These are phyloP conservation scores for Acropternis orthonyx DNA, from an alignment of 2,797 vertebrate species.

Conservation along the genomic window DNA sequence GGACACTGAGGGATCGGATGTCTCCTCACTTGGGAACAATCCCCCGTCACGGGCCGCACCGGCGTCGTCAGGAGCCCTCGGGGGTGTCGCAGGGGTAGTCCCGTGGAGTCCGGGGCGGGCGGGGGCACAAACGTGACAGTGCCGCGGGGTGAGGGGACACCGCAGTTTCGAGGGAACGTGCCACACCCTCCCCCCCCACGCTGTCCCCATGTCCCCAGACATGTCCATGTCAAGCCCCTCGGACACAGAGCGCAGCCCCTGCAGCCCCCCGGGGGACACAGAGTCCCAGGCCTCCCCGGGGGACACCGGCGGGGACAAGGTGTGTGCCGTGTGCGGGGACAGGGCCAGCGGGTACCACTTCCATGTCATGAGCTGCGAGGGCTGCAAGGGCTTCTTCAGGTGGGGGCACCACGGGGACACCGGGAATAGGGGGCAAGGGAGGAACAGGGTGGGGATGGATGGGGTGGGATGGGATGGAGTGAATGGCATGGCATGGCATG, in stretches of 20 bases:
- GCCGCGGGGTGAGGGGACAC: no score
- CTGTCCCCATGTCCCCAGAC: not conserved
- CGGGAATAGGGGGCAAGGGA: no score
- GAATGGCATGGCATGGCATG: no score
- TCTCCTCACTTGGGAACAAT: no score
- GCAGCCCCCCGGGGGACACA: no score
- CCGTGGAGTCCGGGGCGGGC: accelerated
- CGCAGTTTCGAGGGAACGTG: not conserved
- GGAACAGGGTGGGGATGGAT: no score
- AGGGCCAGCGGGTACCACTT: conserved; percentile 72
- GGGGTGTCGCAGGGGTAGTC: accelerated
- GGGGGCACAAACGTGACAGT: accelerated
- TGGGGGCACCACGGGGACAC: not conserved
- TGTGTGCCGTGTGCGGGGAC: conserved; percentile 70
- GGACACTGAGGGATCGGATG: no score
- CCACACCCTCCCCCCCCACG: no score
- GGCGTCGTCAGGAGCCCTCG: no score
- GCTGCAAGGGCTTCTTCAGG: conserved; percentile 97
- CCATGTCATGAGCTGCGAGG: conserved; percentile 87
- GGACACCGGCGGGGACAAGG: not conserved
- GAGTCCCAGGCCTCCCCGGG: not conserved
- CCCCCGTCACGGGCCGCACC: no score
- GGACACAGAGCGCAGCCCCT: not conserved
- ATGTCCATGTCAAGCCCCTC: not conserved
- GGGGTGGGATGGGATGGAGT: no score